Percentiles rank a stretch among this genome's conserved stretches.
Conservation (phyloP, 2,113 vertebrate species). For the Egretta garzetta region DNA sequence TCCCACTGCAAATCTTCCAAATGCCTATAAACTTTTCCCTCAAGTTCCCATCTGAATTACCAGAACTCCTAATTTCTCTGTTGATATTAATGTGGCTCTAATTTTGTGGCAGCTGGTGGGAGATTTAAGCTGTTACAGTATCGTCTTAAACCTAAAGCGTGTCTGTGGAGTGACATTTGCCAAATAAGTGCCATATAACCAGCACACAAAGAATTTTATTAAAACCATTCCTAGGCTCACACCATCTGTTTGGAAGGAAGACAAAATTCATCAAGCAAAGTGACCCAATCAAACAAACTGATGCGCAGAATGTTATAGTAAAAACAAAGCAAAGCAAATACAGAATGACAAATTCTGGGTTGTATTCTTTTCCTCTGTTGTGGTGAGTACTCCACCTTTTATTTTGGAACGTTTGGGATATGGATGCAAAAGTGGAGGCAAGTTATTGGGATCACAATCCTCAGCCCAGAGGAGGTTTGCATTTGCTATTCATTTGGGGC, state of each 20-base stretch:
- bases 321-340: conserved; percentile 13
- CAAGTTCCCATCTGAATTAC: neutral
- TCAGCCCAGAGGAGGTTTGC: neutral
- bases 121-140: conserved; percentile 32
- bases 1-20: neutral
- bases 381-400: neutral
- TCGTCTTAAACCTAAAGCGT: conserved; percentile 37
- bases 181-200: conserved; percentile 52
- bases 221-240: conserved; percentile 38
- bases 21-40: neutral
- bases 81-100: conserved; percentile 29
- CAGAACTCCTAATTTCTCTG: neutral
- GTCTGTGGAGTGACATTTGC: conserved; percentile 45
- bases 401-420: neutral
- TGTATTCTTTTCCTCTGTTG: neutral
- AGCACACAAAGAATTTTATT: conserved; percentile 49
- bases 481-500: neutral
- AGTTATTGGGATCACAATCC: neutral
- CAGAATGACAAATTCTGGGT: neutral
- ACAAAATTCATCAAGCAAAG: conserved; percentile 42
- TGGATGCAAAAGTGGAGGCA: neutral
- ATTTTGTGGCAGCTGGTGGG: conserved; percentile 41
- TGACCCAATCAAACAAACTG: conserved; percentile 17
- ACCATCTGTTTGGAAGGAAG: conserved; percentile 50
- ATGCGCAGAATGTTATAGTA: neutral